Base-by-base conservation (phyloP, 2,113 vertebrate genomes). In the Mormoops blainvillei region DNA sequence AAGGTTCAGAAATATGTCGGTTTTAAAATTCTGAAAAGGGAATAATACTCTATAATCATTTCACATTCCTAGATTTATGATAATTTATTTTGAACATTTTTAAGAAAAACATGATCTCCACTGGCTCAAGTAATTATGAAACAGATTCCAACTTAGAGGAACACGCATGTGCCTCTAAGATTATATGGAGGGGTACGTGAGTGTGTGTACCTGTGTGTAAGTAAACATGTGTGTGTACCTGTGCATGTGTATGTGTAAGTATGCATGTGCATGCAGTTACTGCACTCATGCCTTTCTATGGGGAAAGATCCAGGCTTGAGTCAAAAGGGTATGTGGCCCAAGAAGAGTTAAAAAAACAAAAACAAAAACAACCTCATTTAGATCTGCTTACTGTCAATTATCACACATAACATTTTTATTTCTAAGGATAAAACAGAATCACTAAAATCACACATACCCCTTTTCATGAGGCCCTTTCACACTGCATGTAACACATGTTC, bases 61-160 rank as follows among this genome's bases (percentile, higher is more conserved):
- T 70, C 20, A 54, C 20, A 85, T 84, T 78, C 19, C 71, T 36
- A 90, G 19, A 76, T 74, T 73, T 33, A 68, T 26, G 56, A 45
- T 14, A 36, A 70, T 36, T 54, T 90, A 67, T 43, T 43, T 45
- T 36, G 22, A 76, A 81, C 22, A 52, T 28, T 78, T 89, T 89
- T 70, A 87, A 87, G 43, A 87, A 77, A 91, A 95, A 63, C 15
- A 48, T 45, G 36, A 33, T 54, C n/a, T 61, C 24, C 24, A 76
- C 0, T 83, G 43, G 33, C 76, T 93, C 45, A 38, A 54, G 31
- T 77, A 56, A 54, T 19, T 41, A 67, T 19, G 20, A 96, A 87
- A 94, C 9, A n/a, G 28, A 83, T 24, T 52, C 15, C 13, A 31
- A 85, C 26, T 52, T 71, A 38, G 15, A 92, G 24, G n/a, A 65